Base-by-base conservation (phyloP, 2,888 invertebrate genomes). In the Stictocephala bisonia region DNA sequence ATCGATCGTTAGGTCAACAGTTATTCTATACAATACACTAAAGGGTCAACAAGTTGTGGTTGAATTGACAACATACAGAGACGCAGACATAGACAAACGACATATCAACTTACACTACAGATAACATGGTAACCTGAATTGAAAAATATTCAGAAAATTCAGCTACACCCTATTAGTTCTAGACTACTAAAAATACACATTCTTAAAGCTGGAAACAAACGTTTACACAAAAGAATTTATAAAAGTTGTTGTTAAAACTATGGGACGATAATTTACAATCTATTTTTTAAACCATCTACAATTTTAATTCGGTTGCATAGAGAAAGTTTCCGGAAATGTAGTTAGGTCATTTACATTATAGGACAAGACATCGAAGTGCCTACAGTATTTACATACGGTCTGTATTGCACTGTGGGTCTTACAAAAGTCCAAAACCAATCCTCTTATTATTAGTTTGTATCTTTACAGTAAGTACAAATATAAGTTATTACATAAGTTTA, bases 101-200 rank as follows among this genome's bases (percentile, higher is more conserved):
- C n/a, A n/a, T n/a, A 24, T 9, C 24, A 44, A 51, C 44, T 44
- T 51, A 64, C 64, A 64, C 64, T 64, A 64, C 64, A 64, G 40
- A n/a, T 26, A 60, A 64, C 64, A 64, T 64, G 64, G 64, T 64
- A 64, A 64, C 64, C 64, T 64, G 64, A 64, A 64, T 64, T 27
- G n/a, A 15, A 60, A 60, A 64, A 40, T 41, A 27, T 22, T 64
- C 64, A 64, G 64, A 64, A 58, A 29, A 26, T 35, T 35, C 24
- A 40, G 64, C 64, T 64, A 64, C 24, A 64, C 64, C 13, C 64
- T 60, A 60, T 20, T 26, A 20, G 60, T 35, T 24, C 60, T 64
- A 64, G 64, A 41, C 64, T 64, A 64, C 64, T 44, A 64, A 64
- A 64, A 44, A 64, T 64, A 64, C 64, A 44, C 44, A 64, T 64